Evolutionary conservation across 2,797 vertebrate species (phyloP).

Genomic region (Botia almorhae): DNA sequence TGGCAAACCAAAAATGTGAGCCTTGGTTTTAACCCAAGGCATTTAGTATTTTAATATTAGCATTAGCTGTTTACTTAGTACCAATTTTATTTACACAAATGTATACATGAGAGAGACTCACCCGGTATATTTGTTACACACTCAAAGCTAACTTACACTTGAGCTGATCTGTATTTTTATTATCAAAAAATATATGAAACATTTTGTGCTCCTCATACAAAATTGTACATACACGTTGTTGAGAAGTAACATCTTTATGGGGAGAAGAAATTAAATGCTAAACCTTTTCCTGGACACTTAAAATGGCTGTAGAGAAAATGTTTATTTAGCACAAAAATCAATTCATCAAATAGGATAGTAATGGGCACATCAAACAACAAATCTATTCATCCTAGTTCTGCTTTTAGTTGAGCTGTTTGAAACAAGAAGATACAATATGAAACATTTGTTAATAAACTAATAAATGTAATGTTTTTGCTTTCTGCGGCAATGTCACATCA

Average conservation of each 20-base stretch:
- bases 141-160: slow-evolving; percentile 20
- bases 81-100: slow-evolving; percentile 51
- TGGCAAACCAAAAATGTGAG: slow-evolving; percentile 3
- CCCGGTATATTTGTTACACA: slow-evolving; percentile 22
- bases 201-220: slow-evolving; percentile 55
- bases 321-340: slow-evolving; percentile 22
- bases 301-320: slow-evolving; percentile 28
- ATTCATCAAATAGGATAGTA: slow-evolving; percentile 6
- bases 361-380: slow-evolving; percentile 23
- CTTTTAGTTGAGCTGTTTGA: background rate
- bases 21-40: slow-evolving; percentile 2
- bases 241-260: slow-evolving; percentile 24
- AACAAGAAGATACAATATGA: slow-evolving; percentile 14
- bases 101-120: slow-evolving; percentile 22
- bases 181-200: slow-evolving; percentile 44
- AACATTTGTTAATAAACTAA: background rate
- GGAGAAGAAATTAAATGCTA: slow-evolving; percentile 30
- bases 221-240: slow-evolving; percentile 45
- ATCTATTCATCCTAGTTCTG: background rate
- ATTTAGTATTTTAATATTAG: slow-evolving; percentile 11
- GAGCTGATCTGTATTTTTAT: slow-evolving; percentile 28
- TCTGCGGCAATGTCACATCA: background rate
- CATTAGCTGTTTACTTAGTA: slow-evolving; percentile 27
- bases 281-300: slow-evolving; percentile 40
- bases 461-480: background rate